phyloP scores from a whole-genome alignment of 2,113 vertebrate genomes.

The Ceuthmochares aereus region DNA sequence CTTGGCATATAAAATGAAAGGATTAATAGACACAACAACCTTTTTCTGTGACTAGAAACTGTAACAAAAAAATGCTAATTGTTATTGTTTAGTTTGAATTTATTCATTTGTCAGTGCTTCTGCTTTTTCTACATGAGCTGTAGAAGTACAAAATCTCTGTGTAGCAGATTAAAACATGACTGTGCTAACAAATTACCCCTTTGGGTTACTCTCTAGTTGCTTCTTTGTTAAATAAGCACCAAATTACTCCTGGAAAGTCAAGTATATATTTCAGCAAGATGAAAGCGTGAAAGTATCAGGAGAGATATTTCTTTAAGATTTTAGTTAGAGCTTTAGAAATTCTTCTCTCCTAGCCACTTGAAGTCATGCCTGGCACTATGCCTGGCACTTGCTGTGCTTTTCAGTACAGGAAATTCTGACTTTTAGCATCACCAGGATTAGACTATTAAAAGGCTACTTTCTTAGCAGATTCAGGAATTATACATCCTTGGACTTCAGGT shows the following conservation, averaged over 20 bases:
- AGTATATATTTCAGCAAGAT: neutral
- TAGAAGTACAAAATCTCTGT: neutral
- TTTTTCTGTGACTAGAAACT: neutral
- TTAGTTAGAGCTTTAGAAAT: neutral
- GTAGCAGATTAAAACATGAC: neutral
- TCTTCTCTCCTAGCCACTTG: neutral
- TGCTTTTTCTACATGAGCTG: neutral
- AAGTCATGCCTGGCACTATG: neutral
- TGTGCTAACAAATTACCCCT: neutral
- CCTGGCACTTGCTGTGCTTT: neutral
- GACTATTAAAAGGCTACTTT: neutral
- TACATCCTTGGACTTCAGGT: neutral
- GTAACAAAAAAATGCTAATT: neutral
- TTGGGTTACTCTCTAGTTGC: neutral
- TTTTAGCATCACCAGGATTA: neutral
- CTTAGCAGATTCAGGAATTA: slow-evolving; percentile 13
- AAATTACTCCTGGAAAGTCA: neutral
- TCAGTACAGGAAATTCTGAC: neutral
- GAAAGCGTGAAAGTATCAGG: neutral
- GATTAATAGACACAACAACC: neutral
- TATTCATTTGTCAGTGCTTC: neutral
- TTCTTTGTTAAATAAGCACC: neutral
- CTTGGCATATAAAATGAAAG: neutral
- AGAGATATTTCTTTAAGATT: neutral
- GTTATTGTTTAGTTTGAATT: neutral